Conservation (phyloP, 2,113 vertebrate species). For the Heterotilapia buettikoferi region DNA sequence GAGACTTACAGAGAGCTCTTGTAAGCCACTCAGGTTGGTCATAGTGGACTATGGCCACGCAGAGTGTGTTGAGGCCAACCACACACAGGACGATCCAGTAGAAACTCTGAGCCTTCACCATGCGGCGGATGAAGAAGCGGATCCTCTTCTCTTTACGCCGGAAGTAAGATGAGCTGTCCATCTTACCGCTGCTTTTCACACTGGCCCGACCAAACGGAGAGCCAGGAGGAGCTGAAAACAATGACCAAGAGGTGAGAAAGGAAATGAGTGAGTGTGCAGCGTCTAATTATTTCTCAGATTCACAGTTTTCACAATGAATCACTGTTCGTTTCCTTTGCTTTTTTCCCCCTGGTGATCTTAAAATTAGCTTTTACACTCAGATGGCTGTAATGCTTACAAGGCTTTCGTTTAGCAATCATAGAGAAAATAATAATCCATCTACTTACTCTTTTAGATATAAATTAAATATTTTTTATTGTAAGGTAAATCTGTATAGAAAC, state of each 20-base stretch:
- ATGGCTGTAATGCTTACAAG: not conserved
- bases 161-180: conserved; percentile 90
- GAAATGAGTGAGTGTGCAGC: not conserved
- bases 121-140: conserved; percentile 93
- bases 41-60: conserved; percentile 94
- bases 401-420: not conserved
- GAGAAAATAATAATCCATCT: not conserved
- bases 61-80: conserved; percentile 93
- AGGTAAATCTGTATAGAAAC: not conserved
- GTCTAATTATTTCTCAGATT: not conserved
- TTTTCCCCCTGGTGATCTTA: not conserved
- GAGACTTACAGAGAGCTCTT: conserved; percentile 80
- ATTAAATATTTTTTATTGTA: not conserved
- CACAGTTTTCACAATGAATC: not conserved
- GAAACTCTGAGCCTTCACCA: conserved; percentile 98
- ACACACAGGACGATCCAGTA: conserved; percentile 95
- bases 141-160: conserved; percentile 93
- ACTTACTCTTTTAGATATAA: not conserved
- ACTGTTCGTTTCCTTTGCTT: not conserved
- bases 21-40: conserved; percentile 90
- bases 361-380: not conserved
- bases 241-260: not conserved
- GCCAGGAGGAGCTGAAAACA: conserved; percentile 66
- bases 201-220: conserved; percentile 92
- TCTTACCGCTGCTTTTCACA: conserved; percentile 85